These are phyloP conservation scores for Bradynema listronoti DNA, from an alignment of 1,140 invertebrate species.

Conservation along the genomic window DNA sequence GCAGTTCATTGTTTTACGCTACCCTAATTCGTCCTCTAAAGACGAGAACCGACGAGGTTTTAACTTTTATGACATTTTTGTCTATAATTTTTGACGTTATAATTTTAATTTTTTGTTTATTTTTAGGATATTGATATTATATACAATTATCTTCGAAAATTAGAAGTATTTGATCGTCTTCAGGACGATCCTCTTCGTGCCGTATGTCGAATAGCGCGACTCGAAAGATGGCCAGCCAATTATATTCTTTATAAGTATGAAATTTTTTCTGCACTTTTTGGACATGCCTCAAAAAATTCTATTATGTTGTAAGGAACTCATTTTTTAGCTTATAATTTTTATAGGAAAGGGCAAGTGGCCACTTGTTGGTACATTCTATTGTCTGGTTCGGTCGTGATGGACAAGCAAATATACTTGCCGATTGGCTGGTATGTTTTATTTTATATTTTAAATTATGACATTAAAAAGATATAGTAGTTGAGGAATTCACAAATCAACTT, in stretches of 20 bases:
- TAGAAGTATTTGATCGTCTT: constrained; percentile 39
- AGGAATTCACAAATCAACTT: no score
- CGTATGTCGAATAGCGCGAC: constrained; percentile 35
- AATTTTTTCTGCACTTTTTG: constrained; percentile 2
- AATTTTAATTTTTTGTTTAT: no score
- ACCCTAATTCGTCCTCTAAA: constrained; percentile 19
- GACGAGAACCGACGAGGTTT: constrained; percentile 24
- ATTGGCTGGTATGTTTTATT: constrained; percentile 41
- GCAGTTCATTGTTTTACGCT: constrained; percentile 18
- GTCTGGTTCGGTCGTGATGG: constrained; percentile 45
- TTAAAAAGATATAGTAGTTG: no score
- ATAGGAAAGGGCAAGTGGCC: constrained; percentile 42
- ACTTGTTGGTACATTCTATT: constrained; percentile 48
- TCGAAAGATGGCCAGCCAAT: constrained; percentile 43
- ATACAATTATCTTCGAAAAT: constrained; percentile 33
- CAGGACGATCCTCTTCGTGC: constrained; percentile 29
- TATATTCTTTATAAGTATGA: constrained; percentile 42
- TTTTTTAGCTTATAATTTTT: constrained; percentile 3
- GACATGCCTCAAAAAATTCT: constrained; percentile 19
- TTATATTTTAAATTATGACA: no score
- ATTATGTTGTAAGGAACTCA: background rate
- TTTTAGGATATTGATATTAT: constrained; percentile 40
- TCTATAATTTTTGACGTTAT: background rate
- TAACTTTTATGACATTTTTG: no score
- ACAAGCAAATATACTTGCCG: constrained; percentile 46